Base-by-base conservation (phyloP, 2,113 vertebrate genomes). In the Ammospiza caudacuta region DNA sequence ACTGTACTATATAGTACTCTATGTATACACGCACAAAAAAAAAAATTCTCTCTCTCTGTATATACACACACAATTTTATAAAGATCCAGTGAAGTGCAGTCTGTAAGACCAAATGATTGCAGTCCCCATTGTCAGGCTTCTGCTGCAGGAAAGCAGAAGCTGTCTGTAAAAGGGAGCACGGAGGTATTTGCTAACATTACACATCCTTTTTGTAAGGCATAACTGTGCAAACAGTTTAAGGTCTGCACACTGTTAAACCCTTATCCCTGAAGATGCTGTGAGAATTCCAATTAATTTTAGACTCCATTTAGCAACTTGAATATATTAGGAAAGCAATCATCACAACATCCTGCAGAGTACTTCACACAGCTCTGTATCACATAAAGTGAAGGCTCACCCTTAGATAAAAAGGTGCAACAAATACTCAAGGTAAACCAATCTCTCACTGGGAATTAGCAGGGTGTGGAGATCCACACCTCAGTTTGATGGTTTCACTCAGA, bases 141-240 rank as follows among this genome's bases (percentile, higher is more conserved):
- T 25, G 55, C 68, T 70, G 76, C 64, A 93, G 46, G 31, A 83
- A 69, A 55, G 63, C 31, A 35, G 44, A 64, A 76, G 46, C 62
- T 68, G 49, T 37, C 57, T 91, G 47, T 41, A 46, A 75, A 84
- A 75, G 43, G 28, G 66, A 89, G 72, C 7, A 24, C 2, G 1
- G 92, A 83, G 63, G 18, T 41, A 75, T 92, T 92, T 96, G 92
- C 88, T 91, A 83, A 85, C 58, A 41, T 88, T 73, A 83, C 46
- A 69, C 54, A 83, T 76, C 75, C 88, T 80, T 92, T 92, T 78
- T 83, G 90, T 66, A 90, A 88, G 67, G 54, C 67, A 83, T 79
- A 95, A 95, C 90, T 92, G 75, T 86, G 92, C 88, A 96, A 95
- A 95, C 87, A 96, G 52, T 86, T 94, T 94, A 83, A 92, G 70